Evolutionary conservation across 2,888 invertebrate genomes (phyloP), one percentile per base, ranked within the genome.

Genomic region (Ernsta delagoae): DNA sequence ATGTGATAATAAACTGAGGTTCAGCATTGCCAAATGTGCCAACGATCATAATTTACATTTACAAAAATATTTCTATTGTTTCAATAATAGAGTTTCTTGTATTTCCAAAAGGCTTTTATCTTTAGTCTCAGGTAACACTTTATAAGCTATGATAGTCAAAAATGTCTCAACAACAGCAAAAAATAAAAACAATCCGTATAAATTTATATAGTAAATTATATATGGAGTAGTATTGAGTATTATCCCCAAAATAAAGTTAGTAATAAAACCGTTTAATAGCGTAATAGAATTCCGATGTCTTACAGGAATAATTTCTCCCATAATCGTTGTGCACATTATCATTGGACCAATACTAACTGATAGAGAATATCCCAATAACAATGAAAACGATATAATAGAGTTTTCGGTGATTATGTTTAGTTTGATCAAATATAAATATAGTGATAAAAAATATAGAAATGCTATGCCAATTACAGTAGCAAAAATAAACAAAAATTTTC

Each of bases 331-430:
- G 0, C 77, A 76, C 53, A 83, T 69, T 34, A 80, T 81, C 79
- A 83, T 78, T 0, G 82, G 83, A 0, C 82, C 82, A 71, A 80
- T 79, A 67, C 83, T 82, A 5, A 84, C 76, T 0, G 76, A 73
- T 70, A 83, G 74, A 0, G 82, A 82, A 74, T 83, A 86, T 3
- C 77, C 76, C 9, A 79, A 79, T 43, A 88, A 70, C 11, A 88
- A 72, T 0, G 76, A 70, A 48, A 88, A 77, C 6, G 85, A 82
- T 9, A 80, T 16, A 34, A 75, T 72, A 36, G 72, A 76, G 63
- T 80, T 78, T 71, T 76, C 78, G 5, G 16, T 6, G n/a, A 78
- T 50, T 0, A 75, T n/a, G 0, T 60, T 54, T 5, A 71, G 36
- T 24, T 73, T 70, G 2, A 75, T 61, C 12, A 77, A 53, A 71